A percentile compares a stretch with the other conserved stretches of the same genome.
These are phyloP conservation scores for Hedychridium roseum DNA, from an alignment of 2,888 invertebrate genomes.

Conservation along the genomic window DNA sequence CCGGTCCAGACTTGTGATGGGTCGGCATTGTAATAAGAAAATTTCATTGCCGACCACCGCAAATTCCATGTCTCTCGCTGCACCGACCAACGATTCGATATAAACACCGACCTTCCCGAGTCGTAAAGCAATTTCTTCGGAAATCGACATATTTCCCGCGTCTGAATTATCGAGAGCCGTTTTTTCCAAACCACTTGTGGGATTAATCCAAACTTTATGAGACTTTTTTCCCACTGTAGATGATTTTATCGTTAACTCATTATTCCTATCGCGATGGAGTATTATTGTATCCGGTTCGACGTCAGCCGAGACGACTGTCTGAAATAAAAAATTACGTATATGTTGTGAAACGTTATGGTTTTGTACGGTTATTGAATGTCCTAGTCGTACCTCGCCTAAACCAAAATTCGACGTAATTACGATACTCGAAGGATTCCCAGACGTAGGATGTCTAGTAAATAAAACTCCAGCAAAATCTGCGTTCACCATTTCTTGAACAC, in stretches of 20 bases:
- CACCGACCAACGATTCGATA: conserved; percentile 75
- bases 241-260: conserved; percentile 64
- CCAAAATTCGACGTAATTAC: conserved; percentile 84
- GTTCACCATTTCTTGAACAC: conserved; percentile 79
- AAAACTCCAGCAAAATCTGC: conserved; percentile 80
- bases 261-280: conserved; percentile 66
- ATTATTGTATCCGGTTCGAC: conserved; percentile 80
- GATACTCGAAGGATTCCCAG: conserved; percentile 73
- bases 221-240: conserved; percentile 68
- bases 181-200: conserved; percentile 62
- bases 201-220: conserved; percentile 65
- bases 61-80: conserved; percentile 84
- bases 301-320: conserved; percentile 82
- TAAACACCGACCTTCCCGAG: conserved; percentile 69
- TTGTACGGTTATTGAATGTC: neutral
- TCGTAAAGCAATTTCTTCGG: conserved; percentile 66
- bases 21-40: conserved; percentile 79
- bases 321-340: conserved; percentile 32
- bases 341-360: neutral
- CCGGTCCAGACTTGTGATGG: conserved; percentile 76
- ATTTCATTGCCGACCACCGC: conserved; percentile 71
- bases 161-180: conserved; percentile 63
- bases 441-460: conserved; percentile 81
- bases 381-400: conserved; percentile 77
- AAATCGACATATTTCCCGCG: conserved; percentile 66